phyloP scores from a whole-genome alignment of 2,113 vertebrate genomes.

The Syrrhaptes paradoxus region DNA sequence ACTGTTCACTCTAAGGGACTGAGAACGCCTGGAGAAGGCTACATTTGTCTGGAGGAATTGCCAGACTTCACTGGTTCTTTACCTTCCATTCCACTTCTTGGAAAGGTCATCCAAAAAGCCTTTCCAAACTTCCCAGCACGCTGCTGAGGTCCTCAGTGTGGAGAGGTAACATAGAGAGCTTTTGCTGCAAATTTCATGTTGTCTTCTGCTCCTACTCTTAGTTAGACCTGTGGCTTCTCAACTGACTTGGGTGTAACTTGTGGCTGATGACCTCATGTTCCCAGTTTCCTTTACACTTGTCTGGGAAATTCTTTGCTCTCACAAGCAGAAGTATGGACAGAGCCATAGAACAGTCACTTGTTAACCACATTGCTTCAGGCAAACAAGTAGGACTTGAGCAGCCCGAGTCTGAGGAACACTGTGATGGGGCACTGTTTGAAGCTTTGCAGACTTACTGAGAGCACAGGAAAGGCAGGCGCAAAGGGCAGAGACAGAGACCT shows the following conservation, averaged over 20 bases:
- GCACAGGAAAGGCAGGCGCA: neutral
- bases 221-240: neutral
- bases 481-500: neutral
- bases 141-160: neutral
- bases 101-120: neutral
- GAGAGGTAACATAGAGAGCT: neutral
- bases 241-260: neutral
- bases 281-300: neutral
- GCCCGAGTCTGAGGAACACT: rapidly evolving
- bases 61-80: neutral
- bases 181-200: neutral
- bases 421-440: neutral
- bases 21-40: neutral
- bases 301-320: neutral
- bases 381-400: neutral
- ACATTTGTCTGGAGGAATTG: neutral
- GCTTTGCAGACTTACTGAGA: neutral
- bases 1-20: neutral
- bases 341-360: neutral
- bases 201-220: neutral
- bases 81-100: neutral
- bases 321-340: neutral
- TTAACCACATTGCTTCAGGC: neutral
- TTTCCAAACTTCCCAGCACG: neutral
- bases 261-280: neutral